Evolutionary conservation across 2,113 vertebrate genomes (phyloP), one percentile per base, ranked within the genome.

Genomic region (Triplophysa dalaica): DNA sequence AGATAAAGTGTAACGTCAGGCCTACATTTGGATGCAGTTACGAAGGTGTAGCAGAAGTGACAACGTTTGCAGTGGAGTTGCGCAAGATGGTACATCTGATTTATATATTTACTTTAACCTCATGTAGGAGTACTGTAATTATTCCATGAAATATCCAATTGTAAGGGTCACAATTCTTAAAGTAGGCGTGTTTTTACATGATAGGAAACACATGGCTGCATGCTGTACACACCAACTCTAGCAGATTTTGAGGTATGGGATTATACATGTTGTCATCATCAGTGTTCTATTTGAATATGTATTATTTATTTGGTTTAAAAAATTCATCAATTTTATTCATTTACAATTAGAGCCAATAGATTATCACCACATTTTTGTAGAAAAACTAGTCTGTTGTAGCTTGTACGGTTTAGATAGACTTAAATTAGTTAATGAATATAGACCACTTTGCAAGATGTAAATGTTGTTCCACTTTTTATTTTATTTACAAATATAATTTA

Each of bases 161-260:
- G 50, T 52, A 52, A 52, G 13, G 48, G 14, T 52, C 48, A 43
- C 13, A 5, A 52, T 52, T 16, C 50, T 52, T 52, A 52, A 16
- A 52, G 50, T 16, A 58, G 7, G 6, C 11, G 3, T 60, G 26
- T 26, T 83, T 17, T 85, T n/a, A 74, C 8, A 64, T 75, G 2
- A 26, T 86, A 90, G 90, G 41, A 6, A 29, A 4, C 4, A 19
- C 10, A 74, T 19, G 70, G 85, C 64, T 38, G 62, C 77, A 85
- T 9, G 41, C 84, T 91, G 19, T 91, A 92, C 87, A 91, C 91
- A 0, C 90, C 91, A n/a, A 67, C 24, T 26, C 0, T 2, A 2
- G 0, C 0, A 0, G 68, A 89, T 76, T 89, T 72, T 58, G 0
- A 70, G 89, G 91, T 92, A 90, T n/a, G 84, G 82, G n/a, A 29